Percentiles rank a stretch among this genome's conserved stretches.
Evolutionary conservation across 2,113 vertebrate genomes (phyloP).

Genomic region (Gulo gulo): DNA sequence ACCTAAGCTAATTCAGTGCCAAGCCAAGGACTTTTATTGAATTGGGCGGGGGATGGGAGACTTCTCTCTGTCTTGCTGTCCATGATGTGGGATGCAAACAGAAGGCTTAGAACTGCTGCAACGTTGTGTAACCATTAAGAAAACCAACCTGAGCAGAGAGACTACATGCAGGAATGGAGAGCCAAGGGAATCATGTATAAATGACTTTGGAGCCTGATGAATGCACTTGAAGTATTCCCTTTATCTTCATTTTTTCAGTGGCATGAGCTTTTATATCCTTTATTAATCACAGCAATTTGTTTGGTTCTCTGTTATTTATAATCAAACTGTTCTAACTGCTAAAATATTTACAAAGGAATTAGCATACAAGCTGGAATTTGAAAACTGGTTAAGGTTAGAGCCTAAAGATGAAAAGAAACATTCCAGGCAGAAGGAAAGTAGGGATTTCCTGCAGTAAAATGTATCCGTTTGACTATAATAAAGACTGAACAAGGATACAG

Average conservation of each 20-base stretch:
- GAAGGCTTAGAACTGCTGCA: background rate
- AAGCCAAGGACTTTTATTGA: background rate
- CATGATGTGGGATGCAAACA: background rate
- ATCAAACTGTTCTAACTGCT: background rate
- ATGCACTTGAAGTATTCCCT: background rate
- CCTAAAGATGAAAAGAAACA: background rate
- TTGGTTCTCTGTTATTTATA: background rate
- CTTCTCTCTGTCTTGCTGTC: background rate
- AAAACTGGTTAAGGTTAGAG: background rate
- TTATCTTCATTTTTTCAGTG: conserved; percentile 15
- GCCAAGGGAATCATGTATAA: background rate
- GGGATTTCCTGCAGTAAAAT: background rate
- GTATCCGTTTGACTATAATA: background rate
- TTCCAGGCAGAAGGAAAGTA: background rate
- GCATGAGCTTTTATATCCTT: background rate
- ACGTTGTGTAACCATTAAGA: background rate
- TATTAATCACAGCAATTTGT: background rate
- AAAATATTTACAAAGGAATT: conserved; percentile 27
- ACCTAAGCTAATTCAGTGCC: background rate
- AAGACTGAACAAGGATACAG: background rate
- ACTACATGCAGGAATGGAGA: background rate
- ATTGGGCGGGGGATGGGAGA: rapidly evolving
- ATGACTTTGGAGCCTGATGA: background rate
- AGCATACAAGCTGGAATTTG: background rate
- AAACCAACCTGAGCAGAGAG: background rate